Conservation (phyloP, 2,113 vertebrate genomes). For the Caretta caretta region DNA sequence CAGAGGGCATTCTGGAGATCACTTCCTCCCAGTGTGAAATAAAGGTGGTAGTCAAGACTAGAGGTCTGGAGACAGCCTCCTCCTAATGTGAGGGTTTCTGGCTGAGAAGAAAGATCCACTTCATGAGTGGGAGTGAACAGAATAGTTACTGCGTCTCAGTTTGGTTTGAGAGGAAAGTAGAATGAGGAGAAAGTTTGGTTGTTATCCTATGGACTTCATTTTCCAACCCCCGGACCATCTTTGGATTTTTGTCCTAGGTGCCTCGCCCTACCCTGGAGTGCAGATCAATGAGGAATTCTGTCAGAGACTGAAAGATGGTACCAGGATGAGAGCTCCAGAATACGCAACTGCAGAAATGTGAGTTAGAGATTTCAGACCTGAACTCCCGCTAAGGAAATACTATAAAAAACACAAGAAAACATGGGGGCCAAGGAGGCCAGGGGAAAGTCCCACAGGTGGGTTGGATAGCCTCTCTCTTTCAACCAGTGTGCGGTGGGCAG, state of each 20-base stretch:
- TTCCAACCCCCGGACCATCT: not conserved
- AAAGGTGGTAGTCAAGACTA: not conserved
- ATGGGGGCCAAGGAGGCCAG: rapidly evolving
- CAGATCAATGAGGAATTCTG: slow-evolving; percentile 99
- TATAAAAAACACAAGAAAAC: not conserved
- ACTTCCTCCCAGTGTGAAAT: not conserved
- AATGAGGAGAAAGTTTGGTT: not conserved
- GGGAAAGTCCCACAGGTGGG: not conserved
- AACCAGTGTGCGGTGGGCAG: not conserved
- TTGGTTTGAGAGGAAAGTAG: not conserved
- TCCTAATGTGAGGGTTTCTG: not conserved
- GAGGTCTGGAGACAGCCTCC: not conserved
- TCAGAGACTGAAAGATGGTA: slow-evolving; percentile 92
- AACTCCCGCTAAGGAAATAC: not conserved
- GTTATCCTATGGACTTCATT: not conserved
- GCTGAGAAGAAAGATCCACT: not conserved
- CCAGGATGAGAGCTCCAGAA: slow-evolving; percentile 95
- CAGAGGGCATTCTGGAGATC: not conserved
- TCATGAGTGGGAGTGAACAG: not conserved
- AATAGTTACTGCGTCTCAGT: not conserved
- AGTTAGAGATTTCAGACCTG: slow-evolving; percentile 55
- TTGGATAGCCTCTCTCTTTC: not conserved
- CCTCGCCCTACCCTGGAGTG: slow-evolving; percentile 95
- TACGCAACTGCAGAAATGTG: slow-evolving; percentile 96
- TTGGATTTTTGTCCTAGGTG: slow-evolving; percentile 80